These are phyloP conservation scores for Sebastes itinus DNA, from an alignment of 2,797 vertebrate genomes.

Conservation along the genomic window DNA sequence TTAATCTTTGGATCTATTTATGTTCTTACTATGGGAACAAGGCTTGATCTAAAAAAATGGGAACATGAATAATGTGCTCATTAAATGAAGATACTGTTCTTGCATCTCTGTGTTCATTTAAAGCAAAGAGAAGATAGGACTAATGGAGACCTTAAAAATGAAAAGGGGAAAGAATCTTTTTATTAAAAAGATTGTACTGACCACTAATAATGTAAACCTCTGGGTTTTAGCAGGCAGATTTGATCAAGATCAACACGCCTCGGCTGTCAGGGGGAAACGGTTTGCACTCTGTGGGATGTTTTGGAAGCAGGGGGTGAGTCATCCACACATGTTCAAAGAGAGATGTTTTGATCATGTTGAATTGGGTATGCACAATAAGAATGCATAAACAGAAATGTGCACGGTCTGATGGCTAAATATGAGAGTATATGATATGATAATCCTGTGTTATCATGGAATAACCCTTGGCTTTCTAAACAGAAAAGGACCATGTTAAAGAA, in stretches of 20 bases:
- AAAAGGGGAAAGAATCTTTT: conserved; percentile 27
- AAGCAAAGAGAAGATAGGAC: conserved; percentile 2
- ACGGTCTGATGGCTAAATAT: conserved; percentile 5
- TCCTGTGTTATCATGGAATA: background rate
- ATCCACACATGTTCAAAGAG: conserved; percentile 7
- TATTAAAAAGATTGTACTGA: conserved; percentile 32
- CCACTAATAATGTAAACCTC: conserved; percentile 27
- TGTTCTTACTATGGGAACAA: background rate
- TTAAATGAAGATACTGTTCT: conserved; percentile 5
- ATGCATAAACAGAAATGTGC: conserved; percentile 6
- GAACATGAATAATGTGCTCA: conserved; percentile 16
- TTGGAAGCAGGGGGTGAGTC: conserved; percentile 13
- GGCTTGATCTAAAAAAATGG: background rate
- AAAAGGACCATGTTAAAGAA: background rate
- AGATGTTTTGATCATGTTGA: conserved; percentile 31
- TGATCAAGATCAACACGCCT: conserved; percentile 34
- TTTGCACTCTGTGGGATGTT: background rate
- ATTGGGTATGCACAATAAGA: background rate
- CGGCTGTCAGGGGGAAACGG: conserved; percentile 1
- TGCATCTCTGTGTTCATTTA: conserved; percentile 14
- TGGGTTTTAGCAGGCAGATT: conserved; percentile 33
- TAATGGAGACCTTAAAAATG: conserved; percentile 47
- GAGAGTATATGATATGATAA: background rate
- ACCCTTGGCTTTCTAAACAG: background rate
- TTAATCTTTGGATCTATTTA: background rate